Evolutionary conservation across 2,888 invertebrate genomes (phyloP), one percentile per base, ranked within the genome.

Genomic region (Metacarcinus magister): DNA sequence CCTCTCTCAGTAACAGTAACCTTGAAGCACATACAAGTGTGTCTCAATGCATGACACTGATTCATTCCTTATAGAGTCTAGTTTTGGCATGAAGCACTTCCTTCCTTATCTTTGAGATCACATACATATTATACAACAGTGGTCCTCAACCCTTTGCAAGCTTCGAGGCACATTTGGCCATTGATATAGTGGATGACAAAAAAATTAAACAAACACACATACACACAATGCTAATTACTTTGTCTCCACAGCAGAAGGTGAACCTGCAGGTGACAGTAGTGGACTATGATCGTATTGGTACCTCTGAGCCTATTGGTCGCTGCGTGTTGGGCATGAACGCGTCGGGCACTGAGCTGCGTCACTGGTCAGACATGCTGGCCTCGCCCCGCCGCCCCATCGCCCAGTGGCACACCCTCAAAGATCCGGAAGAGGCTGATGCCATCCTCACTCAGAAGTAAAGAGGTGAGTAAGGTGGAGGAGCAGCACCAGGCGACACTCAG

Each of bases 321-420:
- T 99, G 99, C 97, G 98, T 99, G 97, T 98, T 99, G 97, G 99
- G 99, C 95, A 99, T 99, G 98, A 99, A 99, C 98, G 99, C 99
- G 97, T 99, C 99, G 97, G 99, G 99, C 97, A 99, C 99, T 67
- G 99, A 99, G 98, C 98, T 99, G 97, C 99, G 99, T 97, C 99
- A 99, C 98, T 99, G 99, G 99, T 99, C 99, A 97, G 99, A 99
- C 98, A 99, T 99, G 99, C 98, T 99, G 98, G 99, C 99, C 97
- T 99, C 99, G 97, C 99, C 99, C 91, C 98, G 99, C 97, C 98
- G 99, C 98, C 99, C 99, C 97, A 99, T 99, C 97, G 99, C 99
- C 97, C 99, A 99, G 98, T 99, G 99, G 99, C 99, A 99, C 98
- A 99, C 99, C 97, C 98, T 99, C 97, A 99, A 99, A 98, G 99